These are phyloP conservation scores for Thamnophis sirtalis DNA, from an alignment of 2,113 vertebrate species.

Conservation along the genomic window DNA sequence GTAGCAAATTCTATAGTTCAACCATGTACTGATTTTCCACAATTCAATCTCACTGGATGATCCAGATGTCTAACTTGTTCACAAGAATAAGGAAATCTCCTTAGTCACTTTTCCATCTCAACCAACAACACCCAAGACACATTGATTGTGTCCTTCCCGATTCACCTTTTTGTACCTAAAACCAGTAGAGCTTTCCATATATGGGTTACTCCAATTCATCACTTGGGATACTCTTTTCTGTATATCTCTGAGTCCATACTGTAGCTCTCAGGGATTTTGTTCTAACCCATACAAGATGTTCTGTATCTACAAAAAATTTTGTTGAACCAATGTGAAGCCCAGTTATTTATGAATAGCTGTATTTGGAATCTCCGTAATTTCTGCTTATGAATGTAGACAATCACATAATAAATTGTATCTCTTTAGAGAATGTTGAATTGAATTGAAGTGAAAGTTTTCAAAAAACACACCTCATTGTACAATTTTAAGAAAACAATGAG, in stretches of 20 bases:
- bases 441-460: neutral
- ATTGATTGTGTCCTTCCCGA: neutral
- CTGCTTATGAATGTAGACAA: neutral
- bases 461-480: neutral
- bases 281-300: neutral
- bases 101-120: neutral
- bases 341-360: neutral
- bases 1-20: neutral
- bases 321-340: neutral
- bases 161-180: neutral
- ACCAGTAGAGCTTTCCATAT: neutral
- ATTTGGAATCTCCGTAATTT: neutral
- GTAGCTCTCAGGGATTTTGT: neutral
- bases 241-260: neutral
- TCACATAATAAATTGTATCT: neutral
- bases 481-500: slow-evolving; percentile 22
- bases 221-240: neutral
- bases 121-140: neutral
- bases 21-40: neutral
- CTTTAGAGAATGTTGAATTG: neutral
- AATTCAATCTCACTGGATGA: neutral
- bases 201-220: neutral
- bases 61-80: neutral
- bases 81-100: neutral
- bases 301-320: neutral